phyloP scores from a whole-genome alignment of 2,888 invertebrate species.

The Eupithecia tripunctaria region DNA sequence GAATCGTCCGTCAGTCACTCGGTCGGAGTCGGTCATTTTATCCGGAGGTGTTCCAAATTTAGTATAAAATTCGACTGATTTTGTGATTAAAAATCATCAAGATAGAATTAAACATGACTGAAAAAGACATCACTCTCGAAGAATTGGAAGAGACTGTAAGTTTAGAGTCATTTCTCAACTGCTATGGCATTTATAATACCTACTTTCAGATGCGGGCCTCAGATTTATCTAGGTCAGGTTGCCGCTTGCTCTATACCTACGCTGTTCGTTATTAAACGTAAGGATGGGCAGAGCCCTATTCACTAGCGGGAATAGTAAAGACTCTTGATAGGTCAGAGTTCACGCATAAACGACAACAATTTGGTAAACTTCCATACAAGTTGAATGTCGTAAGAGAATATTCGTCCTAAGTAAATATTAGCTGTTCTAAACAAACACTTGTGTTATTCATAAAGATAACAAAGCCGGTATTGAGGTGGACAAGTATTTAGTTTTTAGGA shows the following conservation, averaged over 20 bases:
- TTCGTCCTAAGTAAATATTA: slow-evolving; percentile 31
- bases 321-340: slow-evolving; percentile 22
- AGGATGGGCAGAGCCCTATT: slow-evolving; percentile 28
- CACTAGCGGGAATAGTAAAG: slow-evolving; percentile 5
- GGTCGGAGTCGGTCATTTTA: slow-evolving; percentile 16
- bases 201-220: background rate
- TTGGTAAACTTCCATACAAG: background rate
- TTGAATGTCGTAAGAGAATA: background rate
- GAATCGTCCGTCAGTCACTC: background rate
- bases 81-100: slow-evolving; percentile 49
- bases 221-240: slow-evolving; percentile 60
- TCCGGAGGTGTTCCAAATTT: slow-evolving; percentile 7
- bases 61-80: slow-evolving; percentile 27
- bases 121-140: slow-evolving; percentile 74
- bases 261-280: slow-evolving; percentile 39
- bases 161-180: slow-evolving; percentile 23
- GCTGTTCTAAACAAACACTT: slow-evolving; percentile 28
- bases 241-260: slow-evolving; percentile 64
- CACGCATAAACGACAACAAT: background rate
- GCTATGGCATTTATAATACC: background rate
- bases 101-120: slow-evolving; percentile 65
- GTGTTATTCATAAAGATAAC: background rate
- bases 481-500: background rate
- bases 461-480: background rate
- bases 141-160: slow-evolving; percentile 77